A percentile compares a stretch with the other conserved stretches of the same genome.
These are phyloP conservation scores for Acrobasis consociella DNA, from an alignment of 2,888 invertebrate genomes.

Conservation along the genomic window DNA sequence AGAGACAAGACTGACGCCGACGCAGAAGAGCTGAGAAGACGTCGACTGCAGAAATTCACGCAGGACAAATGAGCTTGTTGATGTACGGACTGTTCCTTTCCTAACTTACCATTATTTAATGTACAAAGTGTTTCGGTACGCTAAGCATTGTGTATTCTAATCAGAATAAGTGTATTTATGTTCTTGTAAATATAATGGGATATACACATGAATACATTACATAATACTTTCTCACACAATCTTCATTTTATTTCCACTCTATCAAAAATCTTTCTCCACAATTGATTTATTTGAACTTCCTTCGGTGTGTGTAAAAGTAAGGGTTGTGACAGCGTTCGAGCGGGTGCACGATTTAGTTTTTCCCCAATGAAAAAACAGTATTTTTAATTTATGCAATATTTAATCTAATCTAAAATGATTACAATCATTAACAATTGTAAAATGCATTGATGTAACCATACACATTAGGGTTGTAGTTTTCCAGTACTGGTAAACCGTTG, in stretches of 20 bases:
- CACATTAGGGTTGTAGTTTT: slow-evolving; percentile 90
- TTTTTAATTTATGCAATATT: slow-evolving; percentile 39
- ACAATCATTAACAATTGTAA: slow-evolving; percentile 84
- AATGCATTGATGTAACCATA: slow-evolving; percentile 90
- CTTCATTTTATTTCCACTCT: slow-evolving; percentile 39
- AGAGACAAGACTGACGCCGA: slow-evolving; percentile 76
- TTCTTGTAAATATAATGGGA: slow-evolving; percentile 80
- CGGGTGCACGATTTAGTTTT: too few species aligned
- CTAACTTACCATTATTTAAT: slow-evolving; percentile 71
- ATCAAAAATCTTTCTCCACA: slow-evolving; percentile 20
- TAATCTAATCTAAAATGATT: slow-evolving; percentile 43
- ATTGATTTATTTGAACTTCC: too few species aligned
- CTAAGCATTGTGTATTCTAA: slow-evolving; percentile 78
- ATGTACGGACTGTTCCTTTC: slow-evolving; percentile 52
- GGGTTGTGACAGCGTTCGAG: too few species aligned
- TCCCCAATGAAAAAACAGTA: slow-evolving; percentile 31
- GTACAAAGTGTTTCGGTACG: slow-evolving; percentile 78
- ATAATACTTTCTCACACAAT: slow-evolving; percentile 41
- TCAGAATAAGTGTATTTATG: slow-evolving; percentile 77
- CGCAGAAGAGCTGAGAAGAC: slow-evolving; percentile 87
- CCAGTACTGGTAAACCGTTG: slow-evolving; percentile 84
- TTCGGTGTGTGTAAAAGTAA: too few species aligned
- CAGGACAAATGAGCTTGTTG: slow-evolving; percentile 69
- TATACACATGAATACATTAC: slow-evolving; percentile 79
- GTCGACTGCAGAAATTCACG: slow-evolving; percentile 89